Evolutionary conservation across 2,797 vertebrate species (phyloP).

Genomic region (Arctocebus calabarensis): DNA sequence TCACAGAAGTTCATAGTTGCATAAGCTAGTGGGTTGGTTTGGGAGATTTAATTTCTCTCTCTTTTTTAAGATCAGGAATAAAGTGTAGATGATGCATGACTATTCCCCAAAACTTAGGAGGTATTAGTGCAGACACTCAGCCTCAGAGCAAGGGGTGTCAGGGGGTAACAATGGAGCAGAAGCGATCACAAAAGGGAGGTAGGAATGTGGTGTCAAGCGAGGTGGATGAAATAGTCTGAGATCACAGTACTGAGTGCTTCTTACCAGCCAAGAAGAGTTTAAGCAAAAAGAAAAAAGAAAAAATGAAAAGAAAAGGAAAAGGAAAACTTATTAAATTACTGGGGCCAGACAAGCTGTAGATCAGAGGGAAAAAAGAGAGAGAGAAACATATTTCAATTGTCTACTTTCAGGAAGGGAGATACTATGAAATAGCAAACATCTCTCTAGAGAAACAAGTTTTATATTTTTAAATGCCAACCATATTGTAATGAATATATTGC

Average conservation of each 20-base stretch:
- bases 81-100: background rate
- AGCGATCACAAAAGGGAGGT: background rate
- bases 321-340: slow-evolving; percentile 12
- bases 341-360: background rate
- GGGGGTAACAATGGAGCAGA: background rate
- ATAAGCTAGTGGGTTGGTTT: background rate
- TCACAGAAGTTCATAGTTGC: background rate
- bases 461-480: slow-evolving; percentile 59
- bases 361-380: background rate
- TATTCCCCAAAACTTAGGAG: background rate
- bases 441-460: slow-evolving; percentile 48
- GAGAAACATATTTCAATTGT: slow-evolving; percentile 50
- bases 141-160: background rate
- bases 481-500: slow-evolving; percentile 57
- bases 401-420: slow-evolving; percentile 38
- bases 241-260: background rate
- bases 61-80: slow-evolving; percentile 35
- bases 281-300: background rate
- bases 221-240: background rate
- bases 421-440: slow-evolving; percentile 59
- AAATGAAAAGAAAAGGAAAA: background rate
- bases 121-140: background rate
- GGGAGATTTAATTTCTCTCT: slow-evolving; percentile 19
- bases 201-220: background rate
- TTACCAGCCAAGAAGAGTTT: slow-evolving; percentile 18